Percentiles rank a stretch among this genome's conserved stretches.
Evolutionary conservation across 2,113 vertebrate genomes (phyloP).

Genomic region (Recurvirostra avosetta): DNA sequence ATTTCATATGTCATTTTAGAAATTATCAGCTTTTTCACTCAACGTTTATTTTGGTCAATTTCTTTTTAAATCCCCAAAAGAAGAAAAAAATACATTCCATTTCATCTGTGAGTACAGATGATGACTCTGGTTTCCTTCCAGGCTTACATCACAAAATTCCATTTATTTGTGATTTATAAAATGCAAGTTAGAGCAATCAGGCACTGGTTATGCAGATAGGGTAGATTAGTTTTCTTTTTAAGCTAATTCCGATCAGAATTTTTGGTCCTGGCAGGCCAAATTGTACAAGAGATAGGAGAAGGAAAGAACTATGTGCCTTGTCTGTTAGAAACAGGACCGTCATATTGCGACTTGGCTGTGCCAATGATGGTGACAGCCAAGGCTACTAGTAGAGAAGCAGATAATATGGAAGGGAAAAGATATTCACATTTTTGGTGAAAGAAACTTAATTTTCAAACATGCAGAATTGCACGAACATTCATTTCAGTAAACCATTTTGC

Average conservation of each 20-base stretch:
- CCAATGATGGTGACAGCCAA: not conserved
- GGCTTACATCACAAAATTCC: not conserved
- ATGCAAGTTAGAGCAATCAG: not conserved
- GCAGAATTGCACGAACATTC: constrained; percentile 23
- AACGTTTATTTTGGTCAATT: constrained; percentile 4
- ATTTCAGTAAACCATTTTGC: constrained; percentile 47
- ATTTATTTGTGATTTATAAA: not conserved
- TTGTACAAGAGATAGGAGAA: not conserved
- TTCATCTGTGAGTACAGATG: not conserved
- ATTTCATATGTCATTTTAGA: not conserved
- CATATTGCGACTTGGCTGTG: not conserved
- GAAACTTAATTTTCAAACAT: constrained; percentile 24
- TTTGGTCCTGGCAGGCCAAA: not conserved
- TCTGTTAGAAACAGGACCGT: not conserved
- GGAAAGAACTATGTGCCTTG: not conserved
- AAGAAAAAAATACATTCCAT: not conserved
- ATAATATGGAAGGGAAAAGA: not conserved
- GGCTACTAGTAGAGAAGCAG: not conserved
- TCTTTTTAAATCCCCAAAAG: not conserved
- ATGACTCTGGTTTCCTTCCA: constrained; percentile 9
- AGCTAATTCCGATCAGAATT: not conserved
- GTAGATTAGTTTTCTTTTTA: not conserved
- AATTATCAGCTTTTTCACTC: not conserved
- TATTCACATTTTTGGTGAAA: not conserved
- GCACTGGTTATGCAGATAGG: not conserved